phyloP scores from a whole-genome alignment of 1,140 invertebrate genomes.

The Formica selysi region DNA sequence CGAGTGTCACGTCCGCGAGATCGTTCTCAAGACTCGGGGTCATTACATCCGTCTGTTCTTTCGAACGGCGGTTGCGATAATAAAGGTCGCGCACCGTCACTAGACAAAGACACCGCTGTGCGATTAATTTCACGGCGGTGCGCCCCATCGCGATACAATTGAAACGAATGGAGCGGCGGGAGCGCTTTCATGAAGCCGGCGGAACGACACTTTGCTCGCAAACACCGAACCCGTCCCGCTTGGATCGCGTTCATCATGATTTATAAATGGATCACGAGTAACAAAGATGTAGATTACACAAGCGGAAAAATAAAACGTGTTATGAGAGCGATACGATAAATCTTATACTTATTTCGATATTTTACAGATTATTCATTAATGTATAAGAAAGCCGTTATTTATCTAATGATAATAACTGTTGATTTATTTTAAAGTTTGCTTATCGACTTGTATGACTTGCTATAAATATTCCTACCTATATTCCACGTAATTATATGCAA shows the following conservation, averaged over 20 bases:
- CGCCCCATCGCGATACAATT: conserved; percentile 64
- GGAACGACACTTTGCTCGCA: conserved; percentile 53
- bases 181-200: conserved; percentile 52
- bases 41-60: conserved; percentile 66
- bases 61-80: conserved; percentile 65
- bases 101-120: conserved; percentile 68
- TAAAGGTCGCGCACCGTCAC: conserved; percentile 59
- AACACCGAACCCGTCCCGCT: background rate
- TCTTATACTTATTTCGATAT: background rate
- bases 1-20: conserved; percentile 53
- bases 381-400: no score
- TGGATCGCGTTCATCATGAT: conserved; percentile 30
- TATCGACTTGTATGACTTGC: no score
- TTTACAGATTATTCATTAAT: no score
- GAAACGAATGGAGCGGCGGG: conserved; percentile 64
- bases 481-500: background rate
- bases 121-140: conserved; percentile 68
- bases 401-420: no score
- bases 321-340: background rate
- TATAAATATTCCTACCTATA: no score
- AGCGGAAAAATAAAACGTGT: background rate
- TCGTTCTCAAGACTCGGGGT: conserved; percentile 63
- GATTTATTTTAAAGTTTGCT: no score
- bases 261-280: conserved; percentile 17
- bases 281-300: conserved; percentile 24